These are phyloP conservation scores for Oenanthe melanoleuca DNA, from an alignment of 2,113 vertebrate genomes.

Conservation along the genomic window DNA sequence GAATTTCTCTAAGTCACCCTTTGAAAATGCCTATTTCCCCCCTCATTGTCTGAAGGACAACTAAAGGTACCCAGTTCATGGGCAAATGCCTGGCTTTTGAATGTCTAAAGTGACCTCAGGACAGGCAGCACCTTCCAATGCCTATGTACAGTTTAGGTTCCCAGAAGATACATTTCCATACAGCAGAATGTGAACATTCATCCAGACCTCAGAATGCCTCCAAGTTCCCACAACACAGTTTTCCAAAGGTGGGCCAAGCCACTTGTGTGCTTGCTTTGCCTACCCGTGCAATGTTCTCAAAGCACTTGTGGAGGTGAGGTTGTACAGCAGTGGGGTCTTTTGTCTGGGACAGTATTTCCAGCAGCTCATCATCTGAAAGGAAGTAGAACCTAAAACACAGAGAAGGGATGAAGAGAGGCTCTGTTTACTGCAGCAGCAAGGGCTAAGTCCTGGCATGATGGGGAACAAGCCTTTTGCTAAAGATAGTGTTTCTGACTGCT, in stretches of 20 bases:
- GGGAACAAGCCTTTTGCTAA: background rate
- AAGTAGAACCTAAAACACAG: constrained; percentile 87
- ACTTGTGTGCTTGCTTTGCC: background rate
- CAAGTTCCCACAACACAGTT: background rate
- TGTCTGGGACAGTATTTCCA: constrained; percentile 91
- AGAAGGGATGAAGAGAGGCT: background rate
- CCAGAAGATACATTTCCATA: background rate
- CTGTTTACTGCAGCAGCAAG: background rate
- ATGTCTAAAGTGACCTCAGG: background rate
- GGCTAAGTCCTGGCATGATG: background rate
- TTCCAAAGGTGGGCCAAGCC: background rate
- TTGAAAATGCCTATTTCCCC: background rate
- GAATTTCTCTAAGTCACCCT: background rate
- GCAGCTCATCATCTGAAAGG: constrained; percentile 91
- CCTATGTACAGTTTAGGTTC: background rate
- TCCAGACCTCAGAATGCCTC: background rate
- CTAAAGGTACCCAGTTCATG: background rate
- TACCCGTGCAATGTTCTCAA: constrained; percentile 89
- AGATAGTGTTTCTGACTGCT: background rate
- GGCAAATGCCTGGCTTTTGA: background rate
- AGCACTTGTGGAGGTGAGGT: constrained; percentile 90
- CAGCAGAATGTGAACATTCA: background rate
- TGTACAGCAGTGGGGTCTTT: constrained; percentile 92
- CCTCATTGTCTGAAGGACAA: background rate
- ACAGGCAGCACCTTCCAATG: background rate